phyloP scores from a whole-genome alignment of 2,797 vertebrate genomes.

The Alauda arvensis region DNA sequence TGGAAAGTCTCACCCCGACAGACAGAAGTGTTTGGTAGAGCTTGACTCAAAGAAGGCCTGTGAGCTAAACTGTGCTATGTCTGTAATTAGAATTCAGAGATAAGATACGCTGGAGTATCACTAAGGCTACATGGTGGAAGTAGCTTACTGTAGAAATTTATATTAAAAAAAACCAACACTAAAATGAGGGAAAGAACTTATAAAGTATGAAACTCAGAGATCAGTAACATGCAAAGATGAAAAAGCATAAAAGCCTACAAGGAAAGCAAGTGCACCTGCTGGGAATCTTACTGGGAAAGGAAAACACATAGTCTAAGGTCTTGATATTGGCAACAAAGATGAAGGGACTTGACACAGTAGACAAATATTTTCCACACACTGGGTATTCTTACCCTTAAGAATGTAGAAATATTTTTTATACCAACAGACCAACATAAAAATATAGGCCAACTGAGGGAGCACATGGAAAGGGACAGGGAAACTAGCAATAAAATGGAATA shows the following conservation, averaged over 20 bases:
- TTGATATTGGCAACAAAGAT: background rate
- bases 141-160: background rate
- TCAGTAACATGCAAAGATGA: background rate
- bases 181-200: background rate
- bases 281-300: background rate
- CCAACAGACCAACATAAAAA: background rate
- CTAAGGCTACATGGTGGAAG: background rate
- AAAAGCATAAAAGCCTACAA: background rate
- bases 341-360: background rate
- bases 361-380: background rate
- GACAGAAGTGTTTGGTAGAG: background rate
- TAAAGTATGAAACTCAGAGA: background rate
- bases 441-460: background rate
- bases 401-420: background rate
- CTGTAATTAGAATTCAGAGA: background rate
- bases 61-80: background rate
- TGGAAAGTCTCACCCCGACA: background rate
- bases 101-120: rapidly evolving
- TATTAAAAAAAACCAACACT: background rate
- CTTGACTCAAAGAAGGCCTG: background rate
- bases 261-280: background rate
- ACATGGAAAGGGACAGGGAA: background rate
- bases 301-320: background rate
- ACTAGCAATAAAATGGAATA: background rate
- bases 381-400: background rate